phyloP scores from a whole-genome alignment of 2,888 invertebrate species.

The Lepetodrilus schrolli region DNA sequence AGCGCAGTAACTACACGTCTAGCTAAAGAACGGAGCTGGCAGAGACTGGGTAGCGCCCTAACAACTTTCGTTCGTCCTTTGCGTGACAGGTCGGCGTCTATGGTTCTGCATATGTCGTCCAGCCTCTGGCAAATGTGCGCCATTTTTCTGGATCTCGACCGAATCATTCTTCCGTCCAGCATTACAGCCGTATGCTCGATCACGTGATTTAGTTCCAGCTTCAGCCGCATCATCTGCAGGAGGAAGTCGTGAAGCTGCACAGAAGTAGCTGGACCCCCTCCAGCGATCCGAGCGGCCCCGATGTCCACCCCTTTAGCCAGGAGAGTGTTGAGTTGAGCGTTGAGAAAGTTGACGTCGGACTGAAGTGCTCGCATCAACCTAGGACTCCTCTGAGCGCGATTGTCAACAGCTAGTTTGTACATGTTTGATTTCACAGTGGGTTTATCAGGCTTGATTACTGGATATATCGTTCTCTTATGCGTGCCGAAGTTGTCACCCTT shows the following conservation, averaged over 20 bases:
- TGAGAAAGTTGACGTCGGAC: slow-evolving; percentile 29
- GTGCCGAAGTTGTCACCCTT: slow-evolving; percentile 30
- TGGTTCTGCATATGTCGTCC: neutral
- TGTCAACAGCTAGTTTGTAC: slow-evolving; percentile 42
- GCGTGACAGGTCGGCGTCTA: neutral
- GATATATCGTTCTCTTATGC: too few species aligned
- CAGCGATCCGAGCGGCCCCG: neutral
- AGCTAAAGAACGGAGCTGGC: neutral
- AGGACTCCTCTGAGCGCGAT: slow-evolving; percentile 39
- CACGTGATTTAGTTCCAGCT: slow-evolving; percentile 46
- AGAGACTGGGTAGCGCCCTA: neutral
- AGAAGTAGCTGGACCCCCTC: neutral
- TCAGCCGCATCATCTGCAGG: slow-evolving; percentile 40
- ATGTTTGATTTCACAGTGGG: slow-evolving; percentile 17
- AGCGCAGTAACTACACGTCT: neutral
- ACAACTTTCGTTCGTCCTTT: neutral
- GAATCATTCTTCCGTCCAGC: slow-evolving; percentile 7
- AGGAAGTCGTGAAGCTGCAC: slow-evolving; percentile 38
- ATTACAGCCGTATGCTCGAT: slow-evolving; percentile 47
- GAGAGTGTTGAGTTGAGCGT: slow-evolving; percentile 28
- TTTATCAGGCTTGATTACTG: slow-evolving; percentile 16
- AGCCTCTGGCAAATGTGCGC: neutral
- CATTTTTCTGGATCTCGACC: neutral
- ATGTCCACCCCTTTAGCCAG: slow-evolving; percentile 18
- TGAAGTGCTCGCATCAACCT: slow-evolving; percentile 31